phyloP scores from a whole-genome alignment of 2,888 invertebrate genomes.

The Danaus chrysippus region DNA sequence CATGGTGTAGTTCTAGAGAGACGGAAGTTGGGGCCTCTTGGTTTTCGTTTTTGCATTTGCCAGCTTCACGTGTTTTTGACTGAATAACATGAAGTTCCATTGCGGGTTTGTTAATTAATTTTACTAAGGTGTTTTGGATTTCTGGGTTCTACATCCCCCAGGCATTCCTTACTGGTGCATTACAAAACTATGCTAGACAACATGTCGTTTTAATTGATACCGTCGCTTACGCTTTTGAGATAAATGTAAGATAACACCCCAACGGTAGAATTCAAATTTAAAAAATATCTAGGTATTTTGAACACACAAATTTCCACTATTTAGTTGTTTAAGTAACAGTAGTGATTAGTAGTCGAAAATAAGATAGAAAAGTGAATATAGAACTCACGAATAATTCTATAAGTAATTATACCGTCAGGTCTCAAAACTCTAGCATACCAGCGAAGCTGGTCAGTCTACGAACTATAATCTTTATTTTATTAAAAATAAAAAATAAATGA shows the following conservation, averaged over 20 bases:
- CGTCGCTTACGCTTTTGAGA: conserved; percentile 81
- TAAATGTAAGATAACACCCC: not conserved
- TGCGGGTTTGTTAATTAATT: conserved; percentile 72
- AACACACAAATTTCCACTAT: no score
- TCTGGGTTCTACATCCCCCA: conserved; percentile 93
- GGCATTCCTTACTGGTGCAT: conserved; percentile 89
- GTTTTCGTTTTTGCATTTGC: conserved; percentile 93
- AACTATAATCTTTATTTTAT: no score
- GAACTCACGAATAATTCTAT: no score
- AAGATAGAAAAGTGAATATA: no score
- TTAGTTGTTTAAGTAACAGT: no score
- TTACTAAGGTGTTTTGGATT: conserved; percentile 86
- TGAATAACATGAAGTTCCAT: conserved; percentile 88
- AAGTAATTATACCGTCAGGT: no score
- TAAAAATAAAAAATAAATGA: no score
- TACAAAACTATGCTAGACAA: conserved; percentile 90
- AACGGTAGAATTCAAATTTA: no score
- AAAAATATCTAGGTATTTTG: no score
- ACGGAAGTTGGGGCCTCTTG: conserved; percentile 90
- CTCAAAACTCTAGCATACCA: no score
- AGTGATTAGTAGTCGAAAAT: no score
- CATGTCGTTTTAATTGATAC: conserved; percentile 87
- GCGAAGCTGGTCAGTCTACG: no score
- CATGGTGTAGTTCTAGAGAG: conserved; percentile 91
- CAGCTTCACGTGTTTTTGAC: conserved; percentile 89